Evolutionary conservation across 2,888 invertebrate species (phyloP).

Genomic region (Zele albiditarsus): DNA sequence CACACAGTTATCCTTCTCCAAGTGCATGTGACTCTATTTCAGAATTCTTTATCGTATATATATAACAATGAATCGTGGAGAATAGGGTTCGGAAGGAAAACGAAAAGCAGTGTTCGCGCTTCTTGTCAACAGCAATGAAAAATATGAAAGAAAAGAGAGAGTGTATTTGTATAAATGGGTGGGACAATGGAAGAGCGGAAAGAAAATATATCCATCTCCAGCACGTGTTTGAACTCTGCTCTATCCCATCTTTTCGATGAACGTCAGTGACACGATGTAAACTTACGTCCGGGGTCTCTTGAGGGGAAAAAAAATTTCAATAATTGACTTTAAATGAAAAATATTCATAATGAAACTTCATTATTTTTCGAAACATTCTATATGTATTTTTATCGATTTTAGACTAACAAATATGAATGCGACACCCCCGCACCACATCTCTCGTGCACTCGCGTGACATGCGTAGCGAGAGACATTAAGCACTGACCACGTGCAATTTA

Average conservation of each 20-base stretch:
- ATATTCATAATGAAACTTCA: too few relatives aligned
- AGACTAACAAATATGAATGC: neutral
- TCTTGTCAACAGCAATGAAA: slow-evolving; percentile 9
- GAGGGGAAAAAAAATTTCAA: too few relatives aligned
- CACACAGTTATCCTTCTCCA: slow-evolving; percentile 66
- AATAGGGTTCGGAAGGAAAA: slow-evolving; percentile 25
- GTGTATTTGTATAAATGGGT: too few relatives aligned
- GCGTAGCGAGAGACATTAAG: slow-evolving; percentile 58
- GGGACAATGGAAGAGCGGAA: too few relatives aligned
- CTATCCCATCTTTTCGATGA: too few relatives aligned
- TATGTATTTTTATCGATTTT: slow-evolving; percentile 16
- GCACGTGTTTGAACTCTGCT: too few relatives aligned
- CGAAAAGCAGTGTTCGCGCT: neutral
- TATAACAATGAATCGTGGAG: slow-evolving; percentile 71
- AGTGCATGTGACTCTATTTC: slow-evolving; percentile 71
- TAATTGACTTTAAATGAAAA: too few relatives aligned
- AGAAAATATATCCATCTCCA: too few relatives aligned
- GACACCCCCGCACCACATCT: slow-evolving; percentile 24
- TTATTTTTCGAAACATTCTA: too few relatives aligned
- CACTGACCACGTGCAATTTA: neutral
- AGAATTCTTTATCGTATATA: slow-evolving; percentile 73
- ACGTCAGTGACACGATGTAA: too few relatives aligned
- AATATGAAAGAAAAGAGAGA: slow-evolving; percentile 30
- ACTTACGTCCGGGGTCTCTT: too few relatives aligned
- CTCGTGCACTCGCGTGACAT: slow-evolving; percentile 35